These are phyloP conservation scores for Beris chalybata DNA, from an alignment of 2,888 invertebrate genomes.

Conservation along the genomic window DNA sequence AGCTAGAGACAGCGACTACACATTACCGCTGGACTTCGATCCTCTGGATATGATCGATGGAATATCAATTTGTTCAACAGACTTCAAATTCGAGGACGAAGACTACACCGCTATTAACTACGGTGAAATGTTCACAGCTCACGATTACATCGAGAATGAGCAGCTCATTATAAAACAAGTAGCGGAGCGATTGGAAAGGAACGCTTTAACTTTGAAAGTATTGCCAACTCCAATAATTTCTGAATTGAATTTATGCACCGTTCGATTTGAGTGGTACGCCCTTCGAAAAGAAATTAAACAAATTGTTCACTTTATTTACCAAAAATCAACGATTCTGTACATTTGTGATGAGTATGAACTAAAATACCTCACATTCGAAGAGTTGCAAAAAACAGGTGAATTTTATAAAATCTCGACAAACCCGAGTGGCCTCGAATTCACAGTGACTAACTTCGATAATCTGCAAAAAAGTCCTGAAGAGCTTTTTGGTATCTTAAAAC, in stretches of 20 bases:
- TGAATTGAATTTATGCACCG: background rate
- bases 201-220: background rate
- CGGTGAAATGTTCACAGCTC: background rate
- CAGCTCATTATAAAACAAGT: background rate
- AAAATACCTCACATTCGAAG: constrained; percentile 9
- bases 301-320: background rate
- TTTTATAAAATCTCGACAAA: constrained; percentile 1
- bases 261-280: constrained; percentile 6
- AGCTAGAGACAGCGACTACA: no score
- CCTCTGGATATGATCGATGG: constrained; percentile 4
- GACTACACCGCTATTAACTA: constrained; percentile 8
- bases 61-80: background rate
- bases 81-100: background rate
- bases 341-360: constrained; percentile 17
- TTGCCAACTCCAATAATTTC: background rate
- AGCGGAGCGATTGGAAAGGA: background rate
- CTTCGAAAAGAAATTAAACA: background rate
- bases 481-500: constrained; percentile 39
- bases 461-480: constrained; percentile 41
- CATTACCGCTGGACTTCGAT: background rate
- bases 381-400: constrained; percentile 4
- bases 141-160: background rate
- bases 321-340: background rate
- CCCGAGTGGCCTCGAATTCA: background rate
- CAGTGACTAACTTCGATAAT: background rate